These are phyloP conservation scores for Ochropleura leucogaster DNA, from an alignment of 2,888 invertebrate genomes.

Conservation along the genomic window DNA sequence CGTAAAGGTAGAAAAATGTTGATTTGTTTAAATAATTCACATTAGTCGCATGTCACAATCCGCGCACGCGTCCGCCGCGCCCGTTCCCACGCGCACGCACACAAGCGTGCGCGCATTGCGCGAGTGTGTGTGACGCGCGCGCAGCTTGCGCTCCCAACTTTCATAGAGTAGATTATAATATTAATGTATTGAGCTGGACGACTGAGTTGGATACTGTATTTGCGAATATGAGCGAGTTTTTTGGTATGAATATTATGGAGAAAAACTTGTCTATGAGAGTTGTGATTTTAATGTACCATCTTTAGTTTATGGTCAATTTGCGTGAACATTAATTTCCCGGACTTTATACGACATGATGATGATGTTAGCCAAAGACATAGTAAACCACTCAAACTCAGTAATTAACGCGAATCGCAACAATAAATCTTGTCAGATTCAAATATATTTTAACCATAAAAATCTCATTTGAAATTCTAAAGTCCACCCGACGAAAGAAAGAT, in stretches of 20 bases:
- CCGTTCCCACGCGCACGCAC: conserved; percentile 88
- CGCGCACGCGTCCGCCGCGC: conserved; percentile 86
- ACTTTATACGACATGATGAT: neutral
- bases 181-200: conserved; percentile 37
- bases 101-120: conserved; percentile 62
- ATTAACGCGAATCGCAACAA: conserved; percentile 44
- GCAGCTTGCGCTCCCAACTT: conserved; percentile 78
- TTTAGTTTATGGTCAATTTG: neutral
- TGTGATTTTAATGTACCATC: neutral
- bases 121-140: conserved; percentile 78
- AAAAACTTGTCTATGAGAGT: neutral
- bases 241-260: neutral
- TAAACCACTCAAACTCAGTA: conserved; percentile 38
- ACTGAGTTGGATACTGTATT: neutral
- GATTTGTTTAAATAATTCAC: conserved; percentile 80
- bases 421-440: conserved; percentile 49
- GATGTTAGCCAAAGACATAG: conserved; percentile 25
- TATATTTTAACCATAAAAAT: conserved; percentile 32
- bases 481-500: conserved; percentile 16
- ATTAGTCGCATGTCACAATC: conserved; percentile 85
- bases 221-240: conserved; percentile 26
- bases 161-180: conserved; percentile 72
- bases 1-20: conserved; percentile 68
- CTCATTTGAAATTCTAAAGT: conserved; percentile 51
- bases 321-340: neutral